Percentiles rank a stretch among this genome's conserved stretches.
Conservation (phyloP, 2,888 invertebrate genomes). For the Alloplasta piceator region DNA sequence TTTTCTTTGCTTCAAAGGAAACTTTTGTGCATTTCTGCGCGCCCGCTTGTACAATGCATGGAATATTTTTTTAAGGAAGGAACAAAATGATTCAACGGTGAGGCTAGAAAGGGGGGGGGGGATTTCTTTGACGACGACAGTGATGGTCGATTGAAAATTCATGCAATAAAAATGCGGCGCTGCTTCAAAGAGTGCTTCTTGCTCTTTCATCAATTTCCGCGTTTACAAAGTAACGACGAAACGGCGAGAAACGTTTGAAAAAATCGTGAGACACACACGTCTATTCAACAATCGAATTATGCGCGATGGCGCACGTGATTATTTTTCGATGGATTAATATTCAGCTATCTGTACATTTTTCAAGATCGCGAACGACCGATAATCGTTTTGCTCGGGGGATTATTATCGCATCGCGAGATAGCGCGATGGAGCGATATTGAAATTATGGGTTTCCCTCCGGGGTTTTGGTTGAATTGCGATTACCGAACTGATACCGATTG, state of each 20-base stretch:
- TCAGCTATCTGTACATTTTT: too few species aligned
- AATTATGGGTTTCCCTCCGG: too few species aligned
- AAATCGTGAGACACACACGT: not conserved
- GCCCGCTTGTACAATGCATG: not conserved
- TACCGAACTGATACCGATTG: too few species aligned
- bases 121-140: not conserved
- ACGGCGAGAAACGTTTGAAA: slow-evolving; percentile 16
- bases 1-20: not conserved
- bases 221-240: not conserved
- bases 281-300: too few species aligned
- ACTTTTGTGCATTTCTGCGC: not conserved
- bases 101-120: not conserved
- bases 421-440: too few species aligned
- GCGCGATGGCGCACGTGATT: too few species aligned
- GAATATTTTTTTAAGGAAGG: not conserved
- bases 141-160: slow-evolving; percentile 12
- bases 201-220: not conserved
- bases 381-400: too few species aligned
- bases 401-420: too few species aligned
- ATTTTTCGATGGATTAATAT: too few species aligned
- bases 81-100: slow-evolving; percentile 6
- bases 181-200: not conserved
- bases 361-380: too few species aligned
- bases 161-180: slow-evolving; percentile 13
- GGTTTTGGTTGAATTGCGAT: too few species aligned